Conservation (phyloP, 2,797 vertebrate genomes). For the Lerista edwardsae region DNA sequence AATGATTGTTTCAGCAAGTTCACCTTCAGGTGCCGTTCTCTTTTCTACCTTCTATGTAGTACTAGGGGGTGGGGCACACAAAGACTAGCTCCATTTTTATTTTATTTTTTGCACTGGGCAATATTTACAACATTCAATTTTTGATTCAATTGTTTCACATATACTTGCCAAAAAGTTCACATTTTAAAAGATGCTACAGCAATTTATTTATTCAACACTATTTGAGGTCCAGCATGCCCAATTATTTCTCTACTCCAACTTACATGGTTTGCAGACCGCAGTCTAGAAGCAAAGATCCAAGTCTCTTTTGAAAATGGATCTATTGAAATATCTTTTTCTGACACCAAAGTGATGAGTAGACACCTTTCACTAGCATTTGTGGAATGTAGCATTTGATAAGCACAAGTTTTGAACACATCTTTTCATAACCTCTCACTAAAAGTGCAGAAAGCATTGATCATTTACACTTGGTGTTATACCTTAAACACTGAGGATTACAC, state of each 20-base stretch:
- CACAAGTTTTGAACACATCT: not conserved
- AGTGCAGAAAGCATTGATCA: not conserved
- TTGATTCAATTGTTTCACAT: not conserved
- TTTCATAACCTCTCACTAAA: not conserved
- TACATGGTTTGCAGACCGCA: not conserved
- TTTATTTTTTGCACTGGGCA: not conserved
- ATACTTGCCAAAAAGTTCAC: not conserved
- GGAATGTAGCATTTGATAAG: not conserved
- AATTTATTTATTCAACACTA: too few species aligned
- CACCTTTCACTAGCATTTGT: not conserved
- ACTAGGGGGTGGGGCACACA: not conserved
- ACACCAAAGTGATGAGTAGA: too few species aligned
- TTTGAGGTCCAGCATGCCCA: not conserved
- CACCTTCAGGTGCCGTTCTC: conserved; percentile 77
- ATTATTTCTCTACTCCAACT: not conserved
- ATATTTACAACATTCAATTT: not conserved
- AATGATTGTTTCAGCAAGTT: conserved; percentile 77
- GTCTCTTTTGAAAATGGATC: not conserved
- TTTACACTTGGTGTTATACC: not conserved
- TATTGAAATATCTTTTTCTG: not conserved
- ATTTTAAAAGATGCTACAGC: not conserved
- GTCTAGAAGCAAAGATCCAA: not conserved
- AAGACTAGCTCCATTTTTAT: too few species aligned
- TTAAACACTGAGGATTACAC: not conserved
- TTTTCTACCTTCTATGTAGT: not conserved